Evolutionary conservation across 2,797 vertebrate species (phyloP).

Genomic region (Schizothorax lantsangensis): DNA sequence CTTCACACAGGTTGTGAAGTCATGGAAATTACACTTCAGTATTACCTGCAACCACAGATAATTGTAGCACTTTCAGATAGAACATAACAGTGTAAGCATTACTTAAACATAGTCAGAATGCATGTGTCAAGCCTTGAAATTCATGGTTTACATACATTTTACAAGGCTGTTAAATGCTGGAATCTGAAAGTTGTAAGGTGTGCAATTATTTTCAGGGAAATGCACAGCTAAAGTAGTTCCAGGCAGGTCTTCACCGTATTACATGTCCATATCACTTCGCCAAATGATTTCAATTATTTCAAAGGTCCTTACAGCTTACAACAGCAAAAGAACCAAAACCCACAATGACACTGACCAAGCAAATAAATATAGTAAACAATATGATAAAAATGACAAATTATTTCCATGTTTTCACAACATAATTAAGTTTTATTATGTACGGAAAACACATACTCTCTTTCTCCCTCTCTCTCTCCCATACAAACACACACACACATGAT

Average conservation of each 20-base stretch:
- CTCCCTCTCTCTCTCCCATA: no score
- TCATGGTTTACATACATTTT: background rate
- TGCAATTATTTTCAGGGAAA: background rate
- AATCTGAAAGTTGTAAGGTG: background rate
- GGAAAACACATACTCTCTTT: background rate
- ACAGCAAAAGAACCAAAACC: background rate
- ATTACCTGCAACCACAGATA: background rate
- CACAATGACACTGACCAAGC: background rate
- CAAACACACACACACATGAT: no score
- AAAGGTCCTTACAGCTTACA: background rate
- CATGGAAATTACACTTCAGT: background rate
- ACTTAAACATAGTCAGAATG: background rate
- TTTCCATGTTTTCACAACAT: background rate
- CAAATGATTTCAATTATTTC: background rate
- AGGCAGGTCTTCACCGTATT: no score
- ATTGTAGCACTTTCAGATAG: background rate
- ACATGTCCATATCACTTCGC: no score
- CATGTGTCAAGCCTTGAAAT: constrained; percentile 16
- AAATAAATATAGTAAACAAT: background rate
- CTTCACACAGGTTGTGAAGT: background rate
- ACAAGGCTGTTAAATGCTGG: background rate
- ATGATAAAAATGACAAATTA: background rate
- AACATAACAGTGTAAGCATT: constrained; percentile 4
- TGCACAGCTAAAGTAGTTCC: background rate
- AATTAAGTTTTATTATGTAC: background rate